These are phyloP conservation scores for Lithobates sylvaticus DNA, from an alignment of 2,797 vertebrate genomes.

Conservation along the genomic window DNA sequence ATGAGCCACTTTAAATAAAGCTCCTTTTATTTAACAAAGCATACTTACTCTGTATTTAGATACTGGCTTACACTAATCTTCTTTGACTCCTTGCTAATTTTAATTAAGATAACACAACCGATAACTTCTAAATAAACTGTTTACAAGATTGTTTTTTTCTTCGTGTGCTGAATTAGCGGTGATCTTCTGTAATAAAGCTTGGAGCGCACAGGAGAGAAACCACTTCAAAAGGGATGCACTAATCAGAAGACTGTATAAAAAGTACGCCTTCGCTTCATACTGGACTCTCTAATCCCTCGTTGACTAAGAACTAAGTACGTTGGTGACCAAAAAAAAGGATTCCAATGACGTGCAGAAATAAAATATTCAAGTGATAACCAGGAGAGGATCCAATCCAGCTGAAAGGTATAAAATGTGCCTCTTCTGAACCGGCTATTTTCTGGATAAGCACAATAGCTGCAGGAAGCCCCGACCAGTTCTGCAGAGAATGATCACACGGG, in stretches of 20 bases:
- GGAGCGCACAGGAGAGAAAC: neutral
- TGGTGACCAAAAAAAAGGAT: neutral
- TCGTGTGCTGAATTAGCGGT: neutral
- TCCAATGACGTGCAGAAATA: neutral
- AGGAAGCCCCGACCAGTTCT: neutral
- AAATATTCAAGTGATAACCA: neutral
- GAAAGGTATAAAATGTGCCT: neutral
- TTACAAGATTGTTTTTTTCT: slow-evolving; percentile 21
- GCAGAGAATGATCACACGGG: neutral
- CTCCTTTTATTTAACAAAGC: slow-evolving; percentile 48
- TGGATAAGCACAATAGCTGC: neutral
- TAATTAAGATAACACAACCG: slow-evolving; percentile 52
- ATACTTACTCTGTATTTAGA: slow-evolving; percentile 40
- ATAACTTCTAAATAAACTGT: slow-evolving; percentile 46
- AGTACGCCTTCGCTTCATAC: neutral
- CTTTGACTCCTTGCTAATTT: neutral
- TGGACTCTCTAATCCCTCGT: neutral
- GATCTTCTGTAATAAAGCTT: neutral
- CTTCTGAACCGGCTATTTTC: neutral
- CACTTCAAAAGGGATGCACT: neutral
- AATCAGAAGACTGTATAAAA: neutral
- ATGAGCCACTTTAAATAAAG: slow-evolving; percentile 39
- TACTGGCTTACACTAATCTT: slow-evolving; percentile 1
- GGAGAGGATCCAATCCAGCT: neutral
- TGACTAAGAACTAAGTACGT: too few species aligned